phyloP scores from a whole-genome alignment of 2,888 invertebrate species.

The Nesidiocoris tenuis region DNA sequence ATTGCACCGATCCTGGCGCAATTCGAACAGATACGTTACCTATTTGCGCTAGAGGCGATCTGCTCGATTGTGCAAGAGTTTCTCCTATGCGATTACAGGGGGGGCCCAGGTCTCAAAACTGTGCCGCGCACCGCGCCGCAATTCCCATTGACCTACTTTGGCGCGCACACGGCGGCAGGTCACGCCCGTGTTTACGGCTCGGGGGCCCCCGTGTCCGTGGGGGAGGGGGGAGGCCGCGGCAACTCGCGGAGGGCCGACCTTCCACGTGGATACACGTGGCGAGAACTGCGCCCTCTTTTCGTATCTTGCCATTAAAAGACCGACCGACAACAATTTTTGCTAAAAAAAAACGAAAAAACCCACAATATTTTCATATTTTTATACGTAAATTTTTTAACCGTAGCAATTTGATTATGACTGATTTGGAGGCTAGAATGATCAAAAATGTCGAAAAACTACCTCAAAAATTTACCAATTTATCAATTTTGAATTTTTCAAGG shows the following conservation, averaged over 20 bases:
- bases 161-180: background rate
- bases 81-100: background rate
- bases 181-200: background rate
- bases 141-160: background rate
- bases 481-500: too few relatives aligned
- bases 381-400: too few relatives aligned
- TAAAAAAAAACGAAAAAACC: too few relatives aligned
- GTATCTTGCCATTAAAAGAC: background rate
- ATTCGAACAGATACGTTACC: too few relatives aligned
- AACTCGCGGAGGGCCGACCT: background rate
- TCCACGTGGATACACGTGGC: conserved; percentile 40
- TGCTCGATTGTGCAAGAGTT: background rate
- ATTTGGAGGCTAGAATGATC: too few relatives aligned
- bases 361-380: too few relatives aligned
- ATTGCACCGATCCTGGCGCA: too few relatives aligned
- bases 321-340: background rate
- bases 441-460: too few relatives aligned
- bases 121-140: background rate
- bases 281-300: conserved; percentile 10
- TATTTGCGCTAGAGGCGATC: too few relatives aligned
- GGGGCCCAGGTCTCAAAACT: background rate
- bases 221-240: conserved; percentile 2
- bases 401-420: too few relatives aligned
- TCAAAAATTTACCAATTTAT: too few relatives aligned
- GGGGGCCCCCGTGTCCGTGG: background rate